These are phyloP conservation scores for Alligator sinensis DNA, from an alignment of 2,113 vertebrate species.

Conservation along the genomic window DNA sequence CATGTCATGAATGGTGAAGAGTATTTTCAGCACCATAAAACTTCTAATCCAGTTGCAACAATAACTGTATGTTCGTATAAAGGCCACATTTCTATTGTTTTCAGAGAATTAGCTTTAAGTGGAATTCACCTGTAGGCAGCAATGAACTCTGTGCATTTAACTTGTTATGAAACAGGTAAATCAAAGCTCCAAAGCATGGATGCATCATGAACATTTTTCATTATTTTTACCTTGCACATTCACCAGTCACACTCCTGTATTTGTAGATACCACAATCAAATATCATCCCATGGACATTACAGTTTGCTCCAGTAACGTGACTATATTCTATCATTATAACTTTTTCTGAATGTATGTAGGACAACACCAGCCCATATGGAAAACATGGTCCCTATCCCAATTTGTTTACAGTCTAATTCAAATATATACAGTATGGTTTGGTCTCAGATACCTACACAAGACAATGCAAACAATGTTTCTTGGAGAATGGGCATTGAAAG, in stretches of 20 bases:
- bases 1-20: constrained; percentile 42
- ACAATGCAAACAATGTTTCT: background rate
- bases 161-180: background rate
- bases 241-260: background rate
- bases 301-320: background rate
- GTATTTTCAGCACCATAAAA: constrained; percentile 47
- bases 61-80: background rate
- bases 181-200: background rate
- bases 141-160: background rate
- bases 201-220: no score
- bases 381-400: background rate
- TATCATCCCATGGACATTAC: background rate
- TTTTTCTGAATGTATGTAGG: background rate
- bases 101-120: background rate
- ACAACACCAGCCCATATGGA: background rate
- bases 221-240: background rate
- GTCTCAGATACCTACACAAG: background rate
- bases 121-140: background rate
- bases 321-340: background rate
- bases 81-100: background rate
- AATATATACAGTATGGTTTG: background rate
- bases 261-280: no score
- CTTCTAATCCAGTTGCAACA: constrained; percentile 22
- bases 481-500: background rate
- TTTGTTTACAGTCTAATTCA: background rate